Base-by-base conservation (phyloP, 2,113 vertebrate genomes). In the Lipophrys pholis region DNA sequence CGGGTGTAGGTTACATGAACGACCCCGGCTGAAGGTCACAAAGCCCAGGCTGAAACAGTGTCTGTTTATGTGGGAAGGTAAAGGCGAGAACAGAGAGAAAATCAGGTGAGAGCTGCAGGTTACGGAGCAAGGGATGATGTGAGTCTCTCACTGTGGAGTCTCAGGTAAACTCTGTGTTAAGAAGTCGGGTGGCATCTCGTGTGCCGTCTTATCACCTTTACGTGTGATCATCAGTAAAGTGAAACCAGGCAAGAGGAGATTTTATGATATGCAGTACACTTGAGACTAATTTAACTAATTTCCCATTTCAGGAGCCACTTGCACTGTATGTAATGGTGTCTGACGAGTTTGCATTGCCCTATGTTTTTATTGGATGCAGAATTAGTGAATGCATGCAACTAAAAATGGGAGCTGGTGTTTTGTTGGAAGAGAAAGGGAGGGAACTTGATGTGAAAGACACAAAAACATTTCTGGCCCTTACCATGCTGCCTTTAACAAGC, bases 1-100 rank as follows among this genome's bases (percentile, higher is more conserved):
- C 58, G 5, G 90, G 93, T 92, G 83, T 93, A 75, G 11, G 60
- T 93, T 93, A 93, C 93, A 89, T 3, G 40, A 57, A 67, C 54
- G 36, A 83, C 80, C 76, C 60, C 71, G 46, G 73, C 48, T 69
- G 59, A 67, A 82, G 74, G 76, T 89, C 83, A 86, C 55, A 70
- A 75, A 69, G 58, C 57, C 76, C 54, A 49, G 71, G 71, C 51
- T 82, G 80, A 73, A 76, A 87, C 56, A 56, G 62, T 76, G 72
- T 69, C 69, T 82, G 80, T 77, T 80, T 73, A 68, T 84, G 76
- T 49, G 66, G 17, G 49, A 52, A 72, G 2, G 52, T 30, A 14
- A 73, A 76, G 69, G 69, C 3, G 62, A 69, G 58, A 66, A 61
- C 6, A 57, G 69, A 66, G 54, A 54, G 4, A 9, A 67, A 72